Evolutionary conservation across 2,888 invertebrate species (phyloP).

Genomic region (Tyria jacobaeae): DNA sequence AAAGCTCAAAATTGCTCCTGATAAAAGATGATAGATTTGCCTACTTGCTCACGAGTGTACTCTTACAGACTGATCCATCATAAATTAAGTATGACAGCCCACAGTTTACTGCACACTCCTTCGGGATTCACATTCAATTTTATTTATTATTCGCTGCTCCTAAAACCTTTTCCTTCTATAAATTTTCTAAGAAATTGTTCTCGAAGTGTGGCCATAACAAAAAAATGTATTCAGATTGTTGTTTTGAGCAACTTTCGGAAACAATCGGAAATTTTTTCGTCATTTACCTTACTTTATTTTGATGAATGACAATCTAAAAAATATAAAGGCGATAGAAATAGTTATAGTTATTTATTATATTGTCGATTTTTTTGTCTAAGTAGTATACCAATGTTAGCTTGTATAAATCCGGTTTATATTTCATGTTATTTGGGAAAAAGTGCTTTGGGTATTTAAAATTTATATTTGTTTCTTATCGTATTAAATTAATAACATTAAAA

Average conservation of each 20-base stretch:
- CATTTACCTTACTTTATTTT: no score
- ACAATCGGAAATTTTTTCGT: no score
- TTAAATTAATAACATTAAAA: no score
- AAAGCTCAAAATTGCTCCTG: conserved; percentile 7
- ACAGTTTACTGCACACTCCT: conserved; percentile 9
- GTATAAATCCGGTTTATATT: no score
- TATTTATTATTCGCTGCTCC: conserved; percentile 10
- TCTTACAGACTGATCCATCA: conserved; percentile 6
- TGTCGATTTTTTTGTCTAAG: background rate
- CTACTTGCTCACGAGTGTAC: background rate
- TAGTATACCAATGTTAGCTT: background rate
- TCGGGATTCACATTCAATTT: conserved; percentile 7
- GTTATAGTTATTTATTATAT: background rate
- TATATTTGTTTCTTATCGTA: no score
- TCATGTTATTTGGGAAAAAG: no score
- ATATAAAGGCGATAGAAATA: background rate
- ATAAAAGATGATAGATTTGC: conserved; percentile 3
- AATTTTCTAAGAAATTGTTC: conserved; percentile 24
- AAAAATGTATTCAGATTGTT: conserved; percentile 34
- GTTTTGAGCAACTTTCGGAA: no score
- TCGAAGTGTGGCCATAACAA: conserved; percentile 23
- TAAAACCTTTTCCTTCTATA: conserved; percentile 16
- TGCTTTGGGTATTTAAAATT: no score
- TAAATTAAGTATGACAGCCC: conserved; percentile 10
- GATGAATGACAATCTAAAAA: conserved; percentile 14